These are phyloP conservation scores for Casuarius casuarius DNA, from an alignment of 2,113 vertebrate species.

Conservation along the genomic window DNA sequence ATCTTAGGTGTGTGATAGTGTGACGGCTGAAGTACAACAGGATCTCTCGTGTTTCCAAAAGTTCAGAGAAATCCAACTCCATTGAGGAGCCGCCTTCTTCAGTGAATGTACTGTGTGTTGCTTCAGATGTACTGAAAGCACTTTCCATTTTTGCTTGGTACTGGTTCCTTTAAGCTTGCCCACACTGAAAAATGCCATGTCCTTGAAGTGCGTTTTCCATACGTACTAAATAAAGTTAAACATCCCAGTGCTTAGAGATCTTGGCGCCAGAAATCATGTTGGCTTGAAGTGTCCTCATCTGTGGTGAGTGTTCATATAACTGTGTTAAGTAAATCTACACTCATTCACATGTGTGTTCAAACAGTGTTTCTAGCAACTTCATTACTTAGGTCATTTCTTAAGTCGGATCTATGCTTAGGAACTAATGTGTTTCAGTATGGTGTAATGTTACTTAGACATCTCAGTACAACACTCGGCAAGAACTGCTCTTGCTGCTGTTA, in stretches of 20 bases:
- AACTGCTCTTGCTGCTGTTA: not conserved
- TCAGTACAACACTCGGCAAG: not conserved
- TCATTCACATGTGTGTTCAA: not conserved
- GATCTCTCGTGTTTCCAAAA: not conserved
- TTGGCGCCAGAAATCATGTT: not conserved
- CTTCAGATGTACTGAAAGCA: not conserved
- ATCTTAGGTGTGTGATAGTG: not conserved
- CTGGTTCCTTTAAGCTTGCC: not conserved
- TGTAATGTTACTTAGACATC: not conserved
- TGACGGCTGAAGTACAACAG: not conserved
- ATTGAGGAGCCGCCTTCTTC: not conserved
- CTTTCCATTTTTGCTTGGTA: not conserved
- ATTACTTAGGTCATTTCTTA: not conserved
- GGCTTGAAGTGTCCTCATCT: not conserved
- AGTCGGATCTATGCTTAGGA: not conserved
- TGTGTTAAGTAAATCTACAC: not conserved
- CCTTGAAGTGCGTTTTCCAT: not conserved
- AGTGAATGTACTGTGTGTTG: not conserved
- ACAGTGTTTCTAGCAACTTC: not conserved
- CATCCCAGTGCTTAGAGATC: not conserved
- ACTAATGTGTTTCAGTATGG: not conserved
- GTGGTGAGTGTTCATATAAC: not conserved
- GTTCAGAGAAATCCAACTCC: not conserved
- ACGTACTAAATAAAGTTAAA: rapidly evolving
- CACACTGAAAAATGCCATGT: not conserved